Base-by-base conservation (phyloP, 2,113 vertebrate species). In the Perca schrenkii region DNA sequence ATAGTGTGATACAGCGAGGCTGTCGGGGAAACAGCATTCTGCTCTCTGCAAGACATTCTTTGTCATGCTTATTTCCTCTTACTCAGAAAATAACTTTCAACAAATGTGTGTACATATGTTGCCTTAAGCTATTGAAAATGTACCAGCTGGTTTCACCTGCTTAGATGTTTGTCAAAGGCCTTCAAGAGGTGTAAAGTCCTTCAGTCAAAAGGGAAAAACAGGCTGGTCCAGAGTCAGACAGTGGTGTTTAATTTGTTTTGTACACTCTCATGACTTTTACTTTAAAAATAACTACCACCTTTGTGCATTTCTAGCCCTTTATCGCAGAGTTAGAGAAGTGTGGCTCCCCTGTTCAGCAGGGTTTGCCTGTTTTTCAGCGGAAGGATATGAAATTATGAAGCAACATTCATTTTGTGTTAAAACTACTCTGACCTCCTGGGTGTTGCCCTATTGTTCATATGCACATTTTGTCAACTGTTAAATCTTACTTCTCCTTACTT, bases 381-480 rank as follows among this genome's bases (percentile, higher is more conserved):
- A 70, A 16, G 52, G 4, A 46, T 47, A 78, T 19, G 34, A 67
- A 31, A 72, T 71, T 56, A 47, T 25, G 2, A 68, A 67, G 1
- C 21, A 56, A 2, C 10, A 12, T 60, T 15, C 19, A 62, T 63
- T 52, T 63, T 52, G 53, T 56, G 0, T 71, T 80, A 12, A 54
- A 46, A 52, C 47, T 77, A 7, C 15, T 73, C n/a, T 36, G 19
- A 72, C n/a, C 3, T 25, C 28, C 40, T 22, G 36, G 19, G 16
- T 66, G 8, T 58, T 36, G 3, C 31, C 10, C 56, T 21, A 31
- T 61, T 64, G 10, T 71, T 83, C 15, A 68, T 31, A 61, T 2
- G 1, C 47, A 71, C 60, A 52, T 31, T 66, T 88, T 79, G 12
- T 60, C 19, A 69, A 14, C 58, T 75, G 43, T 74, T 68, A 49